These are phyloP conservation scores for Menidia menidia DNA, from an alignment of 2,797 vertebrate species.

Conservation along the genomic window DNA sequence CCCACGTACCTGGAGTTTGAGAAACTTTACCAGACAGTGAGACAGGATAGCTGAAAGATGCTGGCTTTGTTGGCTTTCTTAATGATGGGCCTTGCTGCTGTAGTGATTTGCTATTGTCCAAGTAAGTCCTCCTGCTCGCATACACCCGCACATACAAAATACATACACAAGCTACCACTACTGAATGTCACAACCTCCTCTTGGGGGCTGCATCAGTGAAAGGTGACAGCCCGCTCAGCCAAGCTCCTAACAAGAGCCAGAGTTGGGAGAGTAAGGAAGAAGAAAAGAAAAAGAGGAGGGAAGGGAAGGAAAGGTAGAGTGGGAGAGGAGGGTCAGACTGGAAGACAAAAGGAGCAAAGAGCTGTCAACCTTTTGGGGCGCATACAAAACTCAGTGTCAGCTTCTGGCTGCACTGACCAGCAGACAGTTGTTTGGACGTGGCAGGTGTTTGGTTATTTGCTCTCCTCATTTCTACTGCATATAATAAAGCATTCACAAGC, in stretches of 20 bases:
- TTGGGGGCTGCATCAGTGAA: slow-evolving; percentile 79
- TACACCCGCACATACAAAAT: slow-evolving; percentile 22
- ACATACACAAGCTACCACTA: slow-evolving; percentile 43
- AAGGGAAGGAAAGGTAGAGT: slow-evolving; percentile 47
- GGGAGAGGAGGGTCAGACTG: slow-evolving; percentile 16
- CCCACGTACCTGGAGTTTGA: slow-evolving; percentile 36
- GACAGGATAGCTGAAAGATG: slow-evolving; percentile 54
- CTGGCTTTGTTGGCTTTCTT: slow-evolving; percentile 56
- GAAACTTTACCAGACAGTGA: slow-evolving; percentile 41
- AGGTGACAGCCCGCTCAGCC: slow-evolving; percentile 78
- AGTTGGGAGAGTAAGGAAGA: slow-evolving; percentile 57
- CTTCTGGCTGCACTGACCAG: slow-evolving; percentile 62
- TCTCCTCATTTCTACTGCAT: slow-evolving; percentile 54
- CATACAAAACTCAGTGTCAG: slow-evolving; percentile 51
- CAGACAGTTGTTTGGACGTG: slow-evolving; percentile 45
- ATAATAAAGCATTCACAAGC: slow-evolving; percentile 65
- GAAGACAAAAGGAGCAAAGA: slow-evolving; percentile 65
- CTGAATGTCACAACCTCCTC: slow-evolving; percentile 66
- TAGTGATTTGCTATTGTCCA: slow-evolving; percentile 76
- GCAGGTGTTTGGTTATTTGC: slow-evolving; percentile 71
- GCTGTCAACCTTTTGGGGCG: slow-evolving; percentile 67
- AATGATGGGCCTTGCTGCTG: slow-evolving; percentile 54
- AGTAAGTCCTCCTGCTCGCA: slow-evolving; percentile 48
- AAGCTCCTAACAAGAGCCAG: slow-evolving; percentile 79
- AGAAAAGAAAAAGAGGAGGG: slow-evolving; percentile 43